Conservation (phyloP, 2,797 vertebrate genomes). For the Xiphorhynchus erythropygius region DNA sequence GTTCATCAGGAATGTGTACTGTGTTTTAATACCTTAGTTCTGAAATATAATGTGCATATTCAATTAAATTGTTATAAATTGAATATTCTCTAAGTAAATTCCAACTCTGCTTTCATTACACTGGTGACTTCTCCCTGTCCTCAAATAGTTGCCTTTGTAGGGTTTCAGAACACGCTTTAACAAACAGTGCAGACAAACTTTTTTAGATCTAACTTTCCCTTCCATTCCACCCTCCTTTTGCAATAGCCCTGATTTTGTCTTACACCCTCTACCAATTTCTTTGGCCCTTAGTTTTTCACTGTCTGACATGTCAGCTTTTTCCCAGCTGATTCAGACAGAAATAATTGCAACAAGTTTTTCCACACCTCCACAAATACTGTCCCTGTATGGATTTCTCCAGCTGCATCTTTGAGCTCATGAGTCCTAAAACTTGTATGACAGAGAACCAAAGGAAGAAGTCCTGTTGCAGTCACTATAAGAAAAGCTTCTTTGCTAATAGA, state of each 20-base stretch:
- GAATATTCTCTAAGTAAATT: not conserved
- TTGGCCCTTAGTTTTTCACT: not conserved
- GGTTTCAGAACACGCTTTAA: not conserved
- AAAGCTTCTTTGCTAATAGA: not conserved
- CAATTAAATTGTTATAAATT: not conserved
- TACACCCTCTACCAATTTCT: not conserved
- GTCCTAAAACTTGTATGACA: not conserved
- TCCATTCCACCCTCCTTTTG: not conserved
- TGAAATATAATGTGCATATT: not conserved
- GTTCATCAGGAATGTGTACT: not conserved
- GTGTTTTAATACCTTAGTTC: not conserved
- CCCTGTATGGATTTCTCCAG: not conserved
- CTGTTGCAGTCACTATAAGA: not conserved
- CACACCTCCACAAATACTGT: not conserved
- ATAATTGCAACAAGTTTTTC: not conserved
- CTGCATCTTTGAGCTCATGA: not conserved
- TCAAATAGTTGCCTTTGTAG: not conserved
- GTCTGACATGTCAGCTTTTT: not conserved
- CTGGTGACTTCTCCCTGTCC: not conserved
- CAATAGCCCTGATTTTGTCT: not conserved
- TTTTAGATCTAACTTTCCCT: not conserved
- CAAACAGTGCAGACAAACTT: not conserved
- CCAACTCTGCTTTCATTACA: not conserved
- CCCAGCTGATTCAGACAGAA: not conserved
- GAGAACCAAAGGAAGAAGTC: not conserved